A percentile compares a stretch with the other conserved stretches of the same genome.
These are phyloP conservation scores for Scaptodrosophila lebanonensis DNA, from an alignment of 1,140 invertebrate genomes.

Conservation along the genomic window DNA sequence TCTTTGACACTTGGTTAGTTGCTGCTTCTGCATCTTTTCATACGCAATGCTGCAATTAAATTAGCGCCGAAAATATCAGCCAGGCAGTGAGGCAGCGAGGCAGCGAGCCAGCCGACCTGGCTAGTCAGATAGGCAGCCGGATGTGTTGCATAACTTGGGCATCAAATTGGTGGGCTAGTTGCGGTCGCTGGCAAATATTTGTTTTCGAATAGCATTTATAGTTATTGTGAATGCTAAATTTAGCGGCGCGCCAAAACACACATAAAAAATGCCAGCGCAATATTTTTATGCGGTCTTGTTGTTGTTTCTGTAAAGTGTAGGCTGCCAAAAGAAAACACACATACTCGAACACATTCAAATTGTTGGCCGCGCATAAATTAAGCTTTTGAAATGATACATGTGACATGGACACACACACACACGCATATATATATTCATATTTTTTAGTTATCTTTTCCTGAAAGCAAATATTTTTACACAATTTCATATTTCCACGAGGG, in stretches of 20 bases:
- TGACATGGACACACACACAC: conserved; percentile 22
- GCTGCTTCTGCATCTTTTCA: not conserved
- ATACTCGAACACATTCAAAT: too few species aligned
- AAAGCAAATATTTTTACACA: conserved; percentile 36
- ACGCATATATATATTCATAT: conserved; percentile 28
- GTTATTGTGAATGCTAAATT: conserved; percentile 46
- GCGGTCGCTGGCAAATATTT: conserved; percentile 58
- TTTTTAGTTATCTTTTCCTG: conserved; percentile 9
- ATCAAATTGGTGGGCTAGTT: conserved; percentile 24
- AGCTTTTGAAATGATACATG: conserved; percentile 36
- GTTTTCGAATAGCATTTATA: conserved; percentile 1
- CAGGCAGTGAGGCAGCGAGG: too few species aligned
- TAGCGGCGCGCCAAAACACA: conserved; percentile 59
- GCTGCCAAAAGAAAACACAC: conserved; percentile 61
- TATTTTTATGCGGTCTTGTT: conserved; percentile 38
- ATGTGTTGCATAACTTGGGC: conserved; percentile 59
- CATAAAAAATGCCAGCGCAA: conserved; percentile 41
- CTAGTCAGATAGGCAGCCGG: conserved; percentile 5
- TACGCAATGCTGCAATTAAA: conserved; percentile 47
- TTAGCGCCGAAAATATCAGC: conserved; percentile 26
- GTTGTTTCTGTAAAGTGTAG: conserved; percentile 39
- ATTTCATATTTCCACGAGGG: too few species aligned
- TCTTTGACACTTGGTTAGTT: conserved; percentile 71
- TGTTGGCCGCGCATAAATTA: conserved; percentile 45
- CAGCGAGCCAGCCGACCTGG: too few species aligned